These are phyloP conservation scores for Chrosomus eos DNA, from an alignment of 2,797 vertebrate species.

Conservation along the genomic window DNA sequence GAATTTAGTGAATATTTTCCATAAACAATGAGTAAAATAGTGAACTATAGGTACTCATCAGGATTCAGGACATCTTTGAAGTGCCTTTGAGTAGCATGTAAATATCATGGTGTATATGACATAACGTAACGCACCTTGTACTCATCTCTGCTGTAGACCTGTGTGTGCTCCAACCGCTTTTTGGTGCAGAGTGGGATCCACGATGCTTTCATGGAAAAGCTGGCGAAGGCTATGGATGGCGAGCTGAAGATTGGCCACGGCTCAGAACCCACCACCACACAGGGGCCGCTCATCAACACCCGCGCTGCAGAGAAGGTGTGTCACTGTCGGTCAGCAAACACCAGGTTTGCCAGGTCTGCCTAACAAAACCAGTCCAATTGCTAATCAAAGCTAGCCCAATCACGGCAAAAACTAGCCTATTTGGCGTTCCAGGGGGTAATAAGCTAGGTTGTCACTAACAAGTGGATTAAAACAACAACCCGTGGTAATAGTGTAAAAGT, in stretches of 20 bases:
- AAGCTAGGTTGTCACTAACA: not conserved
- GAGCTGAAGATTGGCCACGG: conserved; percentile 87
- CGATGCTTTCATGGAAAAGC: conserved; percentile 84
- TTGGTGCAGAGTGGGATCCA: conserved; percentile 91
- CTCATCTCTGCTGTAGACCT: conserved; percentile 79
- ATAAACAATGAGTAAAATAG: not conserved
- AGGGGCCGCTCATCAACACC: conserved; percentile 92
- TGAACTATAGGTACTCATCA: not conserved
- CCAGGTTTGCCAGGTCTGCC: not conserved
- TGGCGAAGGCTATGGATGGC: conserved; percentile 83
- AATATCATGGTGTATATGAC: not conserved
- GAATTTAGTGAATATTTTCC: not conserved
- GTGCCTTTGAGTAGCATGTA: not conserved
- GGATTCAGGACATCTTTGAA: not conserved
- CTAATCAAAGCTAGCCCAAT: not conserved
- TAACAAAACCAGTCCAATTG: not conserved
- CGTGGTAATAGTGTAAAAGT: not conserved
- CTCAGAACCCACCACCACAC: conserved; percentile 86
- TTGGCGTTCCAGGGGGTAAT: not conserved
- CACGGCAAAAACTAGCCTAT: no score
- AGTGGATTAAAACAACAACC: not conserved
- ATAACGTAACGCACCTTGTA: not conserved
- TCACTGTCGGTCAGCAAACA: not conserved
- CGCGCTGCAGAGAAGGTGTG: conserved; percentile 92
- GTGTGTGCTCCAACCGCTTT: conserved; percentile 93